A percentile compares a stretch with the other conserved stretches of the same genome.
Evolutionary conservation across 2,113 vertebrate genomes (phyloP).

Genomic region (Grammomys dolichurus): DNA sequence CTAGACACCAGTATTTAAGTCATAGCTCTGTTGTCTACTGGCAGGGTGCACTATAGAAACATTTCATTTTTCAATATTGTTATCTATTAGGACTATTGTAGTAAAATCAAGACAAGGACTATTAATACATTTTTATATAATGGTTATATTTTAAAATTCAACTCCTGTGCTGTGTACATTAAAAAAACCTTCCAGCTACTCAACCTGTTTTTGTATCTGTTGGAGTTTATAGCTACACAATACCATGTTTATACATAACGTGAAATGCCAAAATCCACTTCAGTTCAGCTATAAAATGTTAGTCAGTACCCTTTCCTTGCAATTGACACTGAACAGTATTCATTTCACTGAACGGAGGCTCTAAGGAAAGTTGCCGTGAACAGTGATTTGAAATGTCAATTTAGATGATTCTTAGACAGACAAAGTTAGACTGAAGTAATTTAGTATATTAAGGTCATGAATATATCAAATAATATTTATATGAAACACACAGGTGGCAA

Average conservation of each 20-base stretch:
- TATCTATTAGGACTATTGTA: background rate
- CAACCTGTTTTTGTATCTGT: background rate
- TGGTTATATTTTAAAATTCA: constrained; percentile 19
- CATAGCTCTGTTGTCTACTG: background rate
- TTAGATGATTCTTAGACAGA: background rate
- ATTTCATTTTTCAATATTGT: background rate
- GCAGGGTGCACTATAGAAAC: background rate
- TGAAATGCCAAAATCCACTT: background rate
- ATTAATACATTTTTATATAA: background rate
- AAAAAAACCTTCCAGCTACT: background rate
- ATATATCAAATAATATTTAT: background rate
- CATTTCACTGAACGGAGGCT: background rate
- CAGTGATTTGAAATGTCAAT: background rate
- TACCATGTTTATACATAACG: background rate
- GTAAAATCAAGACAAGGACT: background rate
- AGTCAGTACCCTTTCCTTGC: background rate
- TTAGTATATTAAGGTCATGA: background rate
- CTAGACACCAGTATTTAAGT: background rate
- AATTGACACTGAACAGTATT: background rate
- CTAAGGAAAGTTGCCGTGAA: background rate
- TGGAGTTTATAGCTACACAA: background rate
- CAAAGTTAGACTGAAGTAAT: background rate
- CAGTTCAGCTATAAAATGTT: background rate
- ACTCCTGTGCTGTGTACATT: fast-evolving
- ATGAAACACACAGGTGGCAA: background rate